Base-by-base conservation (phyloP, 2,113 vertebrate species). In the Eretmochelys imbricata region DNA sequence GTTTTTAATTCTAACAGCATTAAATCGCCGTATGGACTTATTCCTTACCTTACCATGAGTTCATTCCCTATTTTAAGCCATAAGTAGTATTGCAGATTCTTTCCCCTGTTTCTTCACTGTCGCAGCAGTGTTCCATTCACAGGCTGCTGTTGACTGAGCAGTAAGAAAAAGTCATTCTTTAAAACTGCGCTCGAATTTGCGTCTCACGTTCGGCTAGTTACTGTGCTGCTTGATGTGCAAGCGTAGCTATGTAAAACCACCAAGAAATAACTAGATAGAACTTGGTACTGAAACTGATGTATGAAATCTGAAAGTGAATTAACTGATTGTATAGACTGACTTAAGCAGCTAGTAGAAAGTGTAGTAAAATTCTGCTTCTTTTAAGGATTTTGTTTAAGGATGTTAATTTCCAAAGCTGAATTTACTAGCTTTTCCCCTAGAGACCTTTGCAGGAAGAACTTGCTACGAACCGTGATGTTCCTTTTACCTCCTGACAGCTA, bases 261-360 rank as follows among this genome's bases (percentile, higher is more conserved):
- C 42, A 75, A 75, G 59, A 75, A 50, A n/a, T 38, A 38, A 19
- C 35, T 20, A 38, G 80, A 4, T 65, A 19, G 78, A 81, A 27
- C 51, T 7, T 20, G 0, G 5, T 35, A 0, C 53, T 72, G 85
- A 17, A 38, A 4, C 5, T 80, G 62, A 9, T 82, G 2, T 17
- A 0, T 88, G 31, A 6, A n/a, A 3, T 17, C 0, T 75, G 38
- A 50, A 72, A 38, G 24, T 48, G 38, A 72, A 78, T 25, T 48
- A 14, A 16, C 59, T 49, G 50, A 25, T 14, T 11, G 84, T 5
- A 22, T 82, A 50, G 75, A n/a, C 0, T 0, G 35, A 27, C 65
- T 51, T 57, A 25, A 50, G 38, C 22, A 82, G 5, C 57, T 72
- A 8, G 78, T 85, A 88, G 78, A 53, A 95, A 93, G 80, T 85